phyloP scores from a whole-genome alignment of 2,888 invertebrate genomes.

The Cryptosula pallasiana region DNA sequence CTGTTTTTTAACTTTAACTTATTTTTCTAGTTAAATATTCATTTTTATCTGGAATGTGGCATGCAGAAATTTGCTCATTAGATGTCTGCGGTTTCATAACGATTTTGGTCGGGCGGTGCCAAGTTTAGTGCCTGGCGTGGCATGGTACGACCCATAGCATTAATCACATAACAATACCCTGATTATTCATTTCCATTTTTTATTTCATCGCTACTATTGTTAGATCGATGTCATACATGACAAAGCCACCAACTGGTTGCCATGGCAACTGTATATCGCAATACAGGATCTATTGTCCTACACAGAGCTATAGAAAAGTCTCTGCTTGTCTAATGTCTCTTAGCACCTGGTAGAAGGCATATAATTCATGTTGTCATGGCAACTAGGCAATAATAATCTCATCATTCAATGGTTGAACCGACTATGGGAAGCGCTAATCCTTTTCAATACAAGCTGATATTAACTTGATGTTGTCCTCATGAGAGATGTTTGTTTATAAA shows the following conservation, averaged over 20 bases:
- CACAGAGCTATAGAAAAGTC: not conserved
- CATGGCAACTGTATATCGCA: constrained; percentile 4
- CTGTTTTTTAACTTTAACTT: too few relatives aligned
- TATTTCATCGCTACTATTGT: not conserved
- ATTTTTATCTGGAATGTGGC: too few relatives aligned
- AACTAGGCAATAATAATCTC: not conserved
- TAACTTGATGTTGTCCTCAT: too few relatives aligned
- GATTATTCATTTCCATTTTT: not conserved
- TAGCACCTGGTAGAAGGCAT: not conserved
- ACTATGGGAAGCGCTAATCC: not conserved
- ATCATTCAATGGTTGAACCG: not conserved
- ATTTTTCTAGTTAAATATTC: too few relatives aligned
- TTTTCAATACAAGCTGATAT: not conserved
- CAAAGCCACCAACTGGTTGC: not conserved
- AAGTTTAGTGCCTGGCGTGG: not conserved
- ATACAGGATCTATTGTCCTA: constrained; percentile 1
- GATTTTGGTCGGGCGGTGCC: too few relatives aligned
- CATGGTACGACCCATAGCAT: not conserved
- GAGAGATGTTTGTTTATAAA: too few relatives aligned
- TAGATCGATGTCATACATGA: constrained; percentile 1
- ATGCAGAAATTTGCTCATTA: too few relatives aligned
- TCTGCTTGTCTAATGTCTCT: not conserved
- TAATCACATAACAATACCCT: constrained; percentile 2
- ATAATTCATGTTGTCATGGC: constrained; percentile 3
- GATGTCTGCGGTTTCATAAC: too few relatives aligned